Evolutionary conservation across 2,888 invertebrate species (phyloP), one percentile per base, ranked within the genome.

Genomic region (Julus scandinavius): DNA sequence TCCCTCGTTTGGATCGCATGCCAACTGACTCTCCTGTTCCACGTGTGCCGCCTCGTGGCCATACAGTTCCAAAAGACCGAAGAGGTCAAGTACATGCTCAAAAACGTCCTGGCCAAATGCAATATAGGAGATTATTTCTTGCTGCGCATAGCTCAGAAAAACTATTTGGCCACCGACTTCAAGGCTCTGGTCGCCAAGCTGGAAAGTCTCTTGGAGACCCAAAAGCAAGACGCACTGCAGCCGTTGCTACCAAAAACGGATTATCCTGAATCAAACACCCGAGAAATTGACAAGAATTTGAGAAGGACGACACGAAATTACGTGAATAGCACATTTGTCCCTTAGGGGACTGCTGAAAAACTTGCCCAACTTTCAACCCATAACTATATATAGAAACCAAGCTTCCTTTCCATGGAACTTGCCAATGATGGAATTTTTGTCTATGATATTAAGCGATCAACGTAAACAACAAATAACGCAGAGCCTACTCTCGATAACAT

Each of bases 91-190:
- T 89, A 90, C 86, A 84, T 90, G 17, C 87, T 89, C 7, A 85
- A 89, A 1, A 58, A 90, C 6, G 89, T 85, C 13, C 20, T 49
- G 50, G 20, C 90, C n/a, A 84, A 83, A 15, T 88, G 89, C 45
- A 85, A 89, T 40, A 80, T 91, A 20, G 90, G 90, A n/a, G 90
- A 90, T 63, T 90, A 90, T 90, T 88, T 90, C 45, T 89, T 90
- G 11, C 88, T 90, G 54, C 38, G 54, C 49, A 89, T 89, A 41
- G 89, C 90, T 1, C 87, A 89, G 41, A 89, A 90, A 86, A 90
- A 90, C 85, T 50, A 20, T 13, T 20, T 49, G 45, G 49, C 85
- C 45, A 85, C 29, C 11, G 50, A 85, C 50, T 85, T 86, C n/a
- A 40, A 86, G 40, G 29, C 40, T 20, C 63, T 86, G 72, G 54